phyloP scores from a whole-genome alignment of 1,140 invertebrate species.

The Drosophila obscura region DNA sequence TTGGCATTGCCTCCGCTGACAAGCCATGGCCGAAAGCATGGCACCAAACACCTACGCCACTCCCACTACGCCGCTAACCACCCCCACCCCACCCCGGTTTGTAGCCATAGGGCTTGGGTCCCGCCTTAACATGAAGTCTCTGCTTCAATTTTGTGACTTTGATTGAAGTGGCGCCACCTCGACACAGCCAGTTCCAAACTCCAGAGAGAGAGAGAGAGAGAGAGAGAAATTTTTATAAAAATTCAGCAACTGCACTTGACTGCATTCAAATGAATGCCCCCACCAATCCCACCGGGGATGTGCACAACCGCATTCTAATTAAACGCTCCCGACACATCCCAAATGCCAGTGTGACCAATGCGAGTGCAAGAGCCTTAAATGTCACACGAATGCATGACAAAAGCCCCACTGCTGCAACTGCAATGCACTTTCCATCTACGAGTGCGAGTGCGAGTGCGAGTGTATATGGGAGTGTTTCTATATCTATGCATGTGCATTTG shows the following conservation, averaged over 20 bases:
- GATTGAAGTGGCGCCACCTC: conserved; percentile 54
- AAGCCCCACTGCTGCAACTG: conserved; percentile 30
- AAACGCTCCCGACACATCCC: conserved; percentile 63
- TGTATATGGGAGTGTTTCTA: conserved; percentile 7
- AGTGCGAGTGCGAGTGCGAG: too few species aligned
- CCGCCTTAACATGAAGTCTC: conserved; percentile 38
- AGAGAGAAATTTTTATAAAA: conserved; percentile 28
- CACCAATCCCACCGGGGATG: background rate
- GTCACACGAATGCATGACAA: conserved; percentile 58
- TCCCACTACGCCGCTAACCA: background rate
- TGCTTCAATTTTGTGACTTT: conserved; percentile 62
- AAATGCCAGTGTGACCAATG: conserved; percentile 44
- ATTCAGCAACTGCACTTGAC: conserved; percentile 22
- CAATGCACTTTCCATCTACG: conserved; percentile 36
- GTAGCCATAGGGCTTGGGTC: conserved; percentile 34
- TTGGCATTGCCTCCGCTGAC: conserved; percentile 63
- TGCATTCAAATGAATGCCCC: background rate
- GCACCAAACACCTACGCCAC: conserved; percentile 9
- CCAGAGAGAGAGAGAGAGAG: too few species aligned
- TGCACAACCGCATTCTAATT: conserved; percentile 69
- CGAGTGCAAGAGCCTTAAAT: conserved; percentile 76
- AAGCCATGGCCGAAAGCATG: background rate
- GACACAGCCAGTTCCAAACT: conserved; percentile 12
- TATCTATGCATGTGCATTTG: conserved; percentile 8
- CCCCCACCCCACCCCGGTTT: conserved; percentile 10